Percentiles rank a stretch among this genome's conserved stretches.
phyloP scores from a whole-genome alignment of 2,113 vertebrate genomes.

The Xenopus borealis region DNA sequence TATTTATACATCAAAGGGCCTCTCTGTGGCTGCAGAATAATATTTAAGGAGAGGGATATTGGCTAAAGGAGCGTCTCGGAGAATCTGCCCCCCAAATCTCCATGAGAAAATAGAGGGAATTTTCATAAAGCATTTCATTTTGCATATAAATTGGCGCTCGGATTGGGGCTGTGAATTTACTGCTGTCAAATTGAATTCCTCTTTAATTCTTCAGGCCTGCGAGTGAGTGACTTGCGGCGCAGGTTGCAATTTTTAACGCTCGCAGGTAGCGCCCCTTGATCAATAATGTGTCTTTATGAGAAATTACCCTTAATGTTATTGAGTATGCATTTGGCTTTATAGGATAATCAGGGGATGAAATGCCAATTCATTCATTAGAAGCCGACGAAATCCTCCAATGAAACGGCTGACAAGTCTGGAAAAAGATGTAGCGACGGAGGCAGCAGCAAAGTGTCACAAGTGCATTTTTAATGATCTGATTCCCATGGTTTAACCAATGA shows the following conservation, averaged over 20 bases:
- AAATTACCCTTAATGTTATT: constrained; percentile 93
- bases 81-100: constrained; percentile 66
- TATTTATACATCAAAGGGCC: constrained; percentile 98
- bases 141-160: constrained; percentile 96
- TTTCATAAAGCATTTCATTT: constrained; percentile 87
- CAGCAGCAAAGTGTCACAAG: constrained; percentile 66
- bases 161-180: constrained; percentile 88
- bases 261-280: constrained; percentile 85
- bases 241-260: constrained; percentile 87
- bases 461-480: constrained; percentile 70
- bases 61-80: constrained; percentile 37
- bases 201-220: constrained; percentile 97
- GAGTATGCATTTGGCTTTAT: constrained; percentile 87
- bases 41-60: constrained; percentile 81
- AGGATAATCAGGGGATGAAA: constrained; percentile 97
- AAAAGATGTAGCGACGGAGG: constrained; percentile 72
- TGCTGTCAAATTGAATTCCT: constrained; percentile 98
- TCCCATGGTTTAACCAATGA: constrained; percentile 43
- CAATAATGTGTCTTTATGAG: constrained; percentile 98
- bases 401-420: constrained; percentile 75
- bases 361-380: constrained; percentile 94
- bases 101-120: constrained; percentile 70
- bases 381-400: constrained; percentile 72
- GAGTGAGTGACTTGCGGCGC: constrained; percentile 81
- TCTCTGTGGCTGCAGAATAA: no score